Evolutionary conservation across 2,113 vertebrate species (phyloP), one percentile per base, ranked within the genome.

Genomic region (Mus musculus): DNA sequence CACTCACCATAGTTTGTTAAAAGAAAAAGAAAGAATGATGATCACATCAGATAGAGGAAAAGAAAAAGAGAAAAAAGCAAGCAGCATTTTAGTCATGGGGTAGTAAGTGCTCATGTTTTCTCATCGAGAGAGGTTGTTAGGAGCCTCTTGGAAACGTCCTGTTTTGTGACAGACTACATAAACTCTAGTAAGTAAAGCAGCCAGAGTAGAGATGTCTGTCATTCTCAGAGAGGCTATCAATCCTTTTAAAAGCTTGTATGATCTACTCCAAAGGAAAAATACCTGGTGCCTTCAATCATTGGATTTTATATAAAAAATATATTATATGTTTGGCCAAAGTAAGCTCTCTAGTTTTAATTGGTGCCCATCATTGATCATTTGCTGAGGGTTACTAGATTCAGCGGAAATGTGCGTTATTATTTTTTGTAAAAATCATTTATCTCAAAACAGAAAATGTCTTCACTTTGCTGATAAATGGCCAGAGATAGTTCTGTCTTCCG

Each of bases 301-400:
- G 39, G n/a, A 65, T 96, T 95, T 94, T 36, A 59, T 90, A 76
- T 30, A 20, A 81, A 59, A 82, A 89, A 72, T 20, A 86, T 71
- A 10, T 90, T 49, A 65, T 75, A 26, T 90, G 30, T 54, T 49
- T 88, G 71, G 13, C 22, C 30, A 88, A 90, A 59, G 75, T 26
- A 89, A 7, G 73, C 9, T 24, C 24, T 28, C 5, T 86, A 56
- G 20, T 78, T 94, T 93, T 91, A 61, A 89, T 54, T 6, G 2
- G 63, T 3, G 7, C 52, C 4, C 54, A 13, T 42, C 24, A 90
- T 78, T 33, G 81, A 49, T 90, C 36, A 84, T 85, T 92, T 91
- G 17, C 7, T 16, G 88, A 69, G 86, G 26, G n/a, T 87, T 67
- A 82, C 56, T 90, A 84, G 24, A 78, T 30, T 89, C 26, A 54